phyloP scores from a whole-genome alignment of 2,888 invertebrate genomes.

The Ennomos quercinarius region DNA sequence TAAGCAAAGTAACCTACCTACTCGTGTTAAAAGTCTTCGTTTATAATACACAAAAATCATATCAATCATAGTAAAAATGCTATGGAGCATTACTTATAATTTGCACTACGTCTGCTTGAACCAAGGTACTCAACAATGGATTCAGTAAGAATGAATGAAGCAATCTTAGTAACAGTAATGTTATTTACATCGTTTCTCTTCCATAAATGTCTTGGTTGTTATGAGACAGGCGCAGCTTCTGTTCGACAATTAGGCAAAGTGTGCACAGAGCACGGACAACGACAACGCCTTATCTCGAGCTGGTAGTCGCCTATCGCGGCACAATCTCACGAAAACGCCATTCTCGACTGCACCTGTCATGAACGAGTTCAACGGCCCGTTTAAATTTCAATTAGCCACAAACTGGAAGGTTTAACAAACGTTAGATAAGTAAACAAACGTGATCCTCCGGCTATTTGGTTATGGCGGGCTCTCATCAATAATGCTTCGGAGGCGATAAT shows the following conservation, averaged over 20 bases:
- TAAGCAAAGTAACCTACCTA: no score
- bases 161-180: slow-evolving; percentile 71
- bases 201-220: slow-evolving; percentile 74
- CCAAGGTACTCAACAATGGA: slow-evolving; percentile 73
- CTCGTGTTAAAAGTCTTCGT: slow-evolving; percentile 39
- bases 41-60: slow-evolving; percentile 52
- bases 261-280: slow-evolving; percentile 54
- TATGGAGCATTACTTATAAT: slow-evolving; percentile 66
- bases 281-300: slow-evolving; percentile 65
- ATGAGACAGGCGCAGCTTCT: slow-evolving; percentile 66
- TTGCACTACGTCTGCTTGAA: slow-evolving; percentile 57
- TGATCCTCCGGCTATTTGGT: slow-evolving; percentile 82
- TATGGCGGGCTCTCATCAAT: slow-evolving; percentile 81
- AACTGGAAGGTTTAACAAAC: slow-evolving; percentile 68
- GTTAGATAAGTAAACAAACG: slow-evolving; percentile 80
- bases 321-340: slow-evolving; percentile 83
- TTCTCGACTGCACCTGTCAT: slow-evolving; percentile 80
- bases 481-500: slow-evolving; percentile 79
- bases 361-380: slow-evolving; percentile 68
- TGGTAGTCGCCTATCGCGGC: slow-evolving; percentile 73
- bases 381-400: slow-evolving; percentile 74
- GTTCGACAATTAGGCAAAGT: slow-evolving; percentile 77
- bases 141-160: slow-evolving; percentile 79
- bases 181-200: slow-evolving; percentile 74
- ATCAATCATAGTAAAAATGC: slow-evolving; percentile 53